Evolutionary conservation across 2,888 invertebrate species (phyloP).

Genomic region (Cryptus viduatorius): DNA sequence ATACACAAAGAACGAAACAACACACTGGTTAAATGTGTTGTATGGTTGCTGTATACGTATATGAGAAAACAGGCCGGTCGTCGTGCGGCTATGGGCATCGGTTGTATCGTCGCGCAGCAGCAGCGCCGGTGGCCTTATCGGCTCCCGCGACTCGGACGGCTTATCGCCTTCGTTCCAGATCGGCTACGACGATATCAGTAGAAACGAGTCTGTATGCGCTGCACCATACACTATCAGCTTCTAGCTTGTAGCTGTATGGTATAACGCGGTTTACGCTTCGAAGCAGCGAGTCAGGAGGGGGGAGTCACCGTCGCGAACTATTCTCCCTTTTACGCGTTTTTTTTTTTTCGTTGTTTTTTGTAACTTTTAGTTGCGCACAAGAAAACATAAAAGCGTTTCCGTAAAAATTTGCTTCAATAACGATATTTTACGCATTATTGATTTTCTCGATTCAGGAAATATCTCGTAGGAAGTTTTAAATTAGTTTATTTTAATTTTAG

Average conservation of each 20-base stretch:
- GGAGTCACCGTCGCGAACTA: constrained; percentile 22
- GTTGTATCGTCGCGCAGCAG: constrained; percentile 74
- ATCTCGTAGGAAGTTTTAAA: no score
- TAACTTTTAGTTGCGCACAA: no score
- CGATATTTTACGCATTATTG: no score
- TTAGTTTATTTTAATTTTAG: no score
- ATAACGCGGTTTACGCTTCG: constrained; percentile 42
- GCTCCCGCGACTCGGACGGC: constrained; percentile 75
- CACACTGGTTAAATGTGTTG: constrained; percentile 27
- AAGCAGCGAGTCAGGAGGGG: constrained; percentile 11
- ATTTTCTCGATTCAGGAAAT: no score
- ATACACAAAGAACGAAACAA: constrained; percentile 34
- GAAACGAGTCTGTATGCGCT: constrained; percentile 59
- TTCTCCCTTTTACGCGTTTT: background rate
- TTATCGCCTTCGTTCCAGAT: constrained; percentile 78
- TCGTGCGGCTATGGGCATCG: constrained; percentile 58
- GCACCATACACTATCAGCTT: constrained; percentile 55
- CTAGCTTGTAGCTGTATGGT: constrained; percentile 20
- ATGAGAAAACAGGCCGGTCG: constrained; percentile 42
- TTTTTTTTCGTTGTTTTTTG: background rate
- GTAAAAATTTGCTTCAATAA: no score
- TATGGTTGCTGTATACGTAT: constrained; percentile 30
- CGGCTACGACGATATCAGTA: constrained; percentile 73
- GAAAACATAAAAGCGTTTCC: no score
- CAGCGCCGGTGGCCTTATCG: constrained; percentile 73